Base-by-base conservation (phyloP, 1,140 invertebrate genomes). In the Choristoneura fumiferana region DNA sequence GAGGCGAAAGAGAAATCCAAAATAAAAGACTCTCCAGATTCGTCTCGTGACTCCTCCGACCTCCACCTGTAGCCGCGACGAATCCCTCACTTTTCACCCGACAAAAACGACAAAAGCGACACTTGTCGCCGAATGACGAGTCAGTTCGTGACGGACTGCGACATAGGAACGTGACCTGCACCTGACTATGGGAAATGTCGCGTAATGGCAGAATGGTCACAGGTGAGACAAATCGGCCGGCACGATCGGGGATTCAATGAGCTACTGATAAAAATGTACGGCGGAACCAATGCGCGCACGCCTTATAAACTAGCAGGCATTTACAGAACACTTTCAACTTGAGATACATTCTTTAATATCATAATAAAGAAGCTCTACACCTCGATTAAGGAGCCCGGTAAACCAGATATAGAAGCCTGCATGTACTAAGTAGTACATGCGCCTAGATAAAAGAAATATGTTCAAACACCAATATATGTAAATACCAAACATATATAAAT, bases 61-160 rank as follows among this genome's bases (percentile, higher is more conserved):
- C 60, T 78, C 67, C 76, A 80, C 78, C 77, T 82, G 79, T 67
- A 67, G 22, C 73, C 74, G 76, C 63, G 60, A 66, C 78, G 57
- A 81, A 83, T 83, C 67, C n/a, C 49, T 57, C 40, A 62, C 60
- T 57, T 63, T 57, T 59, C 57, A 64, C 39, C 34, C 22, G 15
- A 62, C 36, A 69, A 65, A 71, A 72, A 68, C 38, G 56, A 40
- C 43, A 52, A 52, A n/a, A 15, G 60, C 57, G 36, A 36, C 66
- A 76, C 73, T 68, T 68, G 64, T 60, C 63, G 18, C 43, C 17
- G n/a, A n/a, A 49, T 49, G 43, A 49, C 43, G 43, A 17, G 43
- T 12, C 18, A 17, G 17, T 49, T 63, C 58, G 66, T 72, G 66
- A 71, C 57, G 54, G 13, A 45, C 63, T 54, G 36, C 18, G 22